phyloP scores from a whole-genome alignment of 2,113 vertebrate genomes.

The Furnarius figulus region DNA sequence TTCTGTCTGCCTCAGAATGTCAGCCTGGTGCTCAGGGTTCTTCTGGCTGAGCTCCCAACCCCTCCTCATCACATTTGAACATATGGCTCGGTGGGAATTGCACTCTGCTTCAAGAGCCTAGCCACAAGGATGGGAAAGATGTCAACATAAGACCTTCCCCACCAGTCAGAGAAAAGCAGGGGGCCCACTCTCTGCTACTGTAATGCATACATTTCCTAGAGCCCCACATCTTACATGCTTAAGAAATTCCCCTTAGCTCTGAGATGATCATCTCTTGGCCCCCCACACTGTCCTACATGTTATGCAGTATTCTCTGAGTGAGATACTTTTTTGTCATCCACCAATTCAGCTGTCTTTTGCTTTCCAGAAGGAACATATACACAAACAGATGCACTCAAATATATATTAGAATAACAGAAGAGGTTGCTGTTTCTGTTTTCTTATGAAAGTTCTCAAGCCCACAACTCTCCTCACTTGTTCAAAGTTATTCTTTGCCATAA shows the following conservation, averaged over 20 bases:
- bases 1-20: slow-evolving; percentile 75
- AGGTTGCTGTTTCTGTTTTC: neutral
- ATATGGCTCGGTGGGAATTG: slow-evolving; percentile 76
- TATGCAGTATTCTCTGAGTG: neutral
- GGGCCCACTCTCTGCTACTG: neutral
- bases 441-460: neutral
- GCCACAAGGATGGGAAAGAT: neutral
- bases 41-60: slow-evolving; percentile 77
- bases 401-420: neutral
- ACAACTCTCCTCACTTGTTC: neutral
- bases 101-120: slow-evolving; percentile 83
- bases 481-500: neutral
- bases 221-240: neutral
- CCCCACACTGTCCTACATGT: neutral
- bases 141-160: neutral
- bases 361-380: neutral
- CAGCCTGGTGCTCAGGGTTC: neutral
- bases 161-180: neutral
- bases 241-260: neutral
- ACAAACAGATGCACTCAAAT: neutral
- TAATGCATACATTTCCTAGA: neutral
- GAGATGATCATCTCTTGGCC: neutral
- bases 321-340: neutral
- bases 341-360: neutral
- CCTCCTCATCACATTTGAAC: slow-evolving; percentile 72